Evolutionary conservation across 1,140 invertebrate genomes (phyloP), one percentile per base, ranked within the genome.

Genomic region (Drosophila miranda): DNA sequence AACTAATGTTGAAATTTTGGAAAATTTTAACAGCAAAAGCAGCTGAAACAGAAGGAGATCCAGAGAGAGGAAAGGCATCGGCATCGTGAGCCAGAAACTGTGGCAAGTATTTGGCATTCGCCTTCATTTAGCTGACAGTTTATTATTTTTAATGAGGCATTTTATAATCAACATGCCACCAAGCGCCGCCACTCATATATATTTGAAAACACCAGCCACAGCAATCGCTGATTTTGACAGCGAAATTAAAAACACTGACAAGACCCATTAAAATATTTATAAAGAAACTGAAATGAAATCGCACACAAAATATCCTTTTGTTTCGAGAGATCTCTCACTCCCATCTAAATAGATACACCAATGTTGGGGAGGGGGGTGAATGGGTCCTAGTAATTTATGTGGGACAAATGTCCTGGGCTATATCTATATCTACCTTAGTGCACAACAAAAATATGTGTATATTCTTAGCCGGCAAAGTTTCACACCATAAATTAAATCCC

Each of bases 101-200:
- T 55, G 23, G 19, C 19, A 69, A 79, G 64, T 83, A 66, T 74
- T 86, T 78, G 64, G 44, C 74, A 43, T 64, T 79, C 59, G 76
- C 76, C 77, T 79, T 81, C 77, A 77, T 80, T 76, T 80, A 21
- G 19, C 73, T 80, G 81, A 86, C 81, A 86, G 81, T 84, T 84
- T 86, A 86, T 84, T 84, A 84, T 86, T 84, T 84, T 84, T 84
- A 84, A 84, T 84, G 81, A 84, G 81, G 81, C 81, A 66, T 84
- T 86, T 84, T 81, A 81, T 73, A 84, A 84, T 80, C 76, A 84
- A 71, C 59, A 70, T 59, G 73, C 74, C 70, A 57, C 59, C 52
- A 54, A 26, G 28, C 23, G 26, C 63, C 57, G 41, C 23, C 45
- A 42, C 43, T 50, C 30, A 55, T 45, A 66, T 30, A 49, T 54